phyloP scores from a whole-genome alignment of 2,113 vertebrate genomes.

The Mastomys natalensis region DNA sequence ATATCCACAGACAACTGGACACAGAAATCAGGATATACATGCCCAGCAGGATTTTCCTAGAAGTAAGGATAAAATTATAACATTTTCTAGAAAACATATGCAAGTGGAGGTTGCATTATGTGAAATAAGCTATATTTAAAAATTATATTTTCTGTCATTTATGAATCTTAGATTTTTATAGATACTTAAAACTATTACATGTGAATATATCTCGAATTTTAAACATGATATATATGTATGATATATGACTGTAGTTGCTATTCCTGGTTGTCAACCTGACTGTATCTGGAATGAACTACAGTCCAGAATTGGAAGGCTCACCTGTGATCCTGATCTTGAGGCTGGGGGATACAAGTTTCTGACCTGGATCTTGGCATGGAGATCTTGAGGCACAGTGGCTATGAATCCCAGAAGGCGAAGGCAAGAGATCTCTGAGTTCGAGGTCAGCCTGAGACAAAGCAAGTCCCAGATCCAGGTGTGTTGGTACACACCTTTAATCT shows the following conservation, averaged over 20 bases:
- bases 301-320: no score
- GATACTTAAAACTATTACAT: background rate
- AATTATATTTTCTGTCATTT: background rate
- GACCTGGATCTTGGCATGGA: no score
- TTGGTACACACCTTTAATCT: no score
- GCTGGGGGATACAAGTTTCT: no score
- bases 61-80: background rate
- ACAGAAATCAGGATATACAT: background rate
- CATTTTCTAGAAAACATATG: background rate
- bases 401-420: no score
- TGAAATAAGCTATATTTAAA: background rate
- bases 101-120: background rate
- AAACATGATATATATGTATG: background rate
- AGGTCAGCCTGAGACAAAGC: no score
- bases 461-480: no score
- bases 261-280: no score
- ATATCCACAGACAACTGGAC: background rate
- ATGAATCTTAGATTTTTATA: background rate
- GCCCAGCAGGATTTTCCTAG: background rate
- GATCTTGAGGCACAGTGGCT: no score
- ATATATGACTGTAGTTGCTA: background rate
- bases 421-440: no score
- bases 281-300: no score
- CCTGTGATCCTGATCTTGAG: no score
- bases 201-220: background rate